A percentile compares a stretch with the other conserved stretches of the same genome.
These are phyloP conservation scores for Protobothrops mucrosquamatus DNA, from an alignment of 2,113 vertebrate genomes.

Conservation along the genomic window DNA sequence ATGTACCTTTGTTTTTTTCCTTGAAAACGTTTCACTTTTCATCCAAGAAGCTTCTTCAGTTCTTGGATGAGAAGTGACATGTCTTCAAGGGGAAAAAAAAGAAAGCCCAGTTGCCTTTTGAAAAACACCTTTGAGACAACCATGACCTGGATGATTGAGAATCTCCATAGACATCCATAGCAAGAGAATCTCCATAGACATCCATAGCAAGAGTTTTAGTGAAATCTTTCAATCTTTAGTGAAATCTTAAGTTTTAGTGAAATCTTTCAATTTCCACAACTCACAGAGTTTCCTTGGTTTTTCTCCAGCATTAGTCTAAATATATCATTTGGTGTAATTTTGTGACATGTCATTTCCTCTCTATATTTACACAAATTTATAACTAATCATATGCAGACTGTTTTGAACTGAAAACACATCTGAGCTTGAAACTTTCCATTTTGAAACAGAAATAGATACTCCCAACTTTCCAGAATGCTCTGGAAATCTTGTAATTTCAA, in stretches of 20 bases:
- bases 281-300: neutral
- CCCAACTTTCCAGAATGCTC: neutral
- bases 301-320: neutral
- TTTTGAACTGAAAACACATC: neutral
- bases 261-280: neutral
- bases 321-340: neutral
- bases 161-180: neutral
- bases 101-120: neutral
- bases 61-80: neutral
- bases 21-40: neutral
- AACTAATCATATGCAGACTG: neutral
- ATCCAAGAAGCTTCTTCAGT: neutral
- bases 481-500: neutral
- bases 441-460: neutral
- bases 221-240: neutral
- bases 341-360: no score
- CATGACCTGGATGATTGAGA: neutral
- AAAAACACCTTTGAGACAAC: neutral
- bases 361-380: neutral
- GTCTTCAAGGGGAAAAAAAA: neutral
- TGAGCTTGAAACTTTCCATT: neutral
- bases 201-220: no score
- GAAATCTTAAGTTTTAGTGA: no score
- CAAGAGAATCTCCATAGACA: neutral
- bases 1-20: neutral